A percentile compares a stretch with the other conserved stretches of the same genome.
Conservation (phyloP, 2,113 vertebrate species). For the Ceyx cyanopectus region DNA sequence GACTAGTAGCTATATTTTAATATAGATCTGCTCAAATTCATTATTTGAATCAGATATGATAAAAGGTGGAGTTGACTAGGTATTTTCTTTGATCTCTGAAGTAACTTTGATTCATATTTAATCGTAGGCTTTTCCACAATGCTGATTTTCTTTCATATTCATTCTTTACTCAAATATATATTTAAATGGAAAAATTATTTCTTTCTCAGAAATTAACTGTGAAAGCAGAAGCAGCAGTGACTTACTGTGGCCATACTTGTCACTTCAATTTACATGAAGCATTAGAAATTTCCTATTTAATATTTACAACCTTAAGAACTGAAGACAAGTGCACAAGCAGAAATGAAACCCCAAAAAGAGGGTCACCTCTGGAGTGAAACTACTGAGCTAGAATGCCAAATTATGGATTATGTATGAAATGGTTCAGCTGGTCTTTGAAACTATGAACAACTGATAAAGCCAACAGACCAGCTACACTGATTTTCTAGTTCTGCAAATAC, state of each 20-base stretch:
- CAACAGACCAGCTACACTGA: neutral
- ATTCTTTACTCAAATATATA: neutral
- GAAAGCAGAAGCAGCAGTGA: neutral
- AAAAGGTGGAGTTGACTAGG: neutral
- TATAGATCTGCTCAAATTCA: neutral
- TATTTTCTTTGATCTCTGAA: neutral
- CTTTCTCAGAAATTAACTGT: neutral
- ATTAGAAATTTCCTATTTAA: neutral
- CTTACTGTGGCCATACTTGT: neutral
- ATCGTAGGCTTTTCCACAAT: neutral
- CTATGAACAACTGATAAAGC: neutral
- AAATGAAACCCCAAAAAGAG: neutral
- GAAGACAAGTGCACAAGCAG: neutral
- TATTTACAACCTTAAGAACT: neutral
- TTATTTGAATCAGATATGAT: neutral
- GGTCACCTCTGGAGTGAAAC: neutral
- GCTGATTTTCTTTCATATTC: neutral
- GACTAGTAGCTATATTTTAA: neutral
- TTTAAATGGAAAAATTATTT: neutral
- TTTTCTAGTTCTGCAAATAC: neutral
- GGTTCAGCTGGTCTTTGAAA: neutral
- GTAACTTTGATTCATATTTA: neutral
- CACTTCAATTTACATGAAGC: neutral
- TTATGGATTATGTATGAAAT: neutral
- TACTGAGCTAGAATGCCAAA: neutral